Evolutionary conservation across 2,113 vertebrate genomes (phyloP), one percentile per base, ranked within the genome.

Genomic region (Aldabrachelys gigantea): DNA sequence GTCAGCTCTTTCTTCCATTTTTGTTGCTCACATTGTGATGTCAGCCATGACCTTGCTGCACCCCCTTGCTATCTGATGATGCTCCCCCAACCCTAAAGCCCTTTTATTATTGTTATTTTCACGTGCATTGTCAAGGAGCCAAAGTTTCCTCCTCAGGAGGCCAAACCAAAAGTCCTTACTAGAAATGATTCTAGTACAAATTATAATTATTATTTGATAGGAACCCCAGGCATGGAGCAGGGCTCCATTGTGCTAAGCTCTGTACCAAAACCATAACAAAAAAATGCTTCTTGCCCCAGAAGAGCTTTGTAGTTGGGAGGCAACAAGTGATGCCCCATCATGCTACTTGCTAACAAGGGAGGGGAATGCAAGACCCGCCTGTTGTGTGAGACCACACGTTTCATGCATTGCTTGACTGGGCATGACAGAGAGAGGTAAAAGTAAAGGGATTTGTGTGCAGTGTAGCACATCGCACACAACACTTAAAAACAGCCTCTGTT

Each of bases 1-100:
- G 82, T 83, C 62, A 80, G 80, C 92, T 91, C 44, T 94, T 65
- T 93, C 96, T 95, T 87, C 72, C 14, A 2, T 91, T 90, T 84
- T 82, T 24, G 24, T 22, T 72, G 75, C 76, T 82, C 31, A 47
- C 47, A 4, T 80, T 16, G 2, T 29, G 27, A 50, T 17, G 44
- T 80, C 41, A 53, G 80, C 80, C 88, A 72, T 81, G 52, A 76
- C 53, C 65, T 35, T 41, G 14, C 27, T 80, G 65, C 65, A 87
- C 44, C 13, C 84, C 56, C 69, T 87, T 14, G 5, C 38, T 38
- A 75, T n/a, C 69, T 75, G 69, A 75, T 41, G 21, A 7, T 21
- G 24, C 21, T 44, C 53, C 13, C 12, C 24, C 41, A 27, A 24
- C 22, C 11, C 21, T 76, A 76, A 76, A 76, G 72, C 4, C 9